Evolutionary conservation across 2,113 vertebrate genomes (phyloP).

Genomic region (Gymnocephalus cernua): DNA sequence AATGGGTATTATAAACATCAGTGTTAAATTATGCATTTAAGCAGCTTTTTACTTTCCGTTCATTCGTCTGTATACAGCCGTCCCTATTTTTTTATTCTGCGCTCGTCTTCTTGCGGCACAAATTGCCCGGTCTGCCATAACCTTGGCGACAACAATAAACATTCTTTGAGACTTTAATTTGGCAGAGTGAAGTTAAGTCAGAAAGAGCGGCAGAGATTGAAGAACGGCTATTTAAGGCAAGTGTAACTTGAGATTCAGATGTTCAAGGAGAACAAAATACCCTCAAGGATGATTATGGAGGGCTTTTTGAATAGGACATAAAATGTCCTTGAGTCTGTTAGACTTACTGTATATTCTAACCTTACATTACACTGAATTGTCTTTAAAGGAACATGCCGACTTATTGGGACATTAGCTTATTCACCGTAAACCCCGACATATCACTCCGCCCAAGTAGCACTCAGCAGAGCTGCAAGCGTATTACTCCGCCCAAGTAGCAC

Average conservation of each 20-base stretch:
- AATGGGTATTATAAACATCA: not conserved
- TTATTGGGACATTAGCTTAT: too few species aligned
- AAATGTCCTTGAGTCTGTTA: slow-evolving; percentile 47
- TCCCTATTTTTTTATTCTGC: slow-evolving; percentile 11
- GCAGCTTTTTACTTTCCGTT: slow-evolving; percentile 14
- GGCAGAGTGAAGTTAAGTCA: slow-evolving; percentile 58
- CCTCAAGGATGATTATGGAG: slow-evolving; percentile 52
- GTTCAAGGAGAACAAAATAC: slow-evolving; percentile 67
- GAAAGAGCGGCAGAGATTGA: slow-evolving; percentile 63
- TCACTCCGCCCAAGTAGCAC: too few species aligned
- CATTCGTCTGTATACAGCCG: not conserved
- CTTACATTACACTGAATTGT: slow-evolving; percentile 40
- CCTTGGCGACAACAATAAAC: slow-evolving; percentile 71
- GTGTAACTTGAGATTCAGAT: slow-evolving; percentile 74
- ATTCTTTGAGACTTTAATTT: slow-evolving; percentile 70
- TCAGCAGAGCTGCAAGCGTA: too few species aligned
- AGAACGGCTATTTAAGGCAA: slow-evolving; percentile 73
- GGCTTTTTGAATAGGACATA: slow-evolving; percentile 52
- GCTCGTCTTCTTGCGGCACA: not conserved
- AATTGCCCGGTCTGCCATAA: slow-evolving; percentile 32
- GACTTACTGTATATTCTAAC: slow-evolving; percentile 35
- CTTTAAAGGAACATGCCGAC: too few species aligned
- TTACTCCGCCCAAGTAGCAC: too few species aligned
- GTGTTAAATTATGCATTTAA: slow-evolving; percentile 40
- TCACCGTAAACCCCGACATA: too few species aligned